A percentile compares a stretch with the other conserved stretches of the same genome.
Evolutionary conservation across 1,140 invertebrate species (phyloP).

Genomic region (Amyelois transitella): DNA sequence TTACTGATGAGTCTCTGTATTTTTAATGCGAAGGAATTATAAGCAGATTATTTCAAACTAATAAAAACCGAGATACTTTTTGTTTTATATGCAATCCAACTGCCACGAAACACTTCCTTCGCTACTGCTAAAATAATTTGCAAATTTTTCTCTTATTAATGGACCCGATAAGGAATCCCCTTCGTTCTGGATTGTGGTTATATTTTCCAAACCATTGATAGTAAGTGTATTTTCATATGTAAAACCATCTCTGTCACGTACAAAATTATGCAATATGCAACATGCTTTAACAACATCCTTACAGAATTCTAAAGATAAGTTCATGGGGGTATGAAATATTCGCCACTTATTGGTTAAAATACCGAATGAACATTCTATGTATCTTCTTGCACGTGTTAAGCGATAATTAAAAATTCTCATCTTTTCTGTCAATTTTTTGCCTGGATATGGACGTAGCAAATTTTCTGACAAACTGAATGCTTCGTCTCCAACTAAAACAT

Average conservation of each 20-base stretch:
- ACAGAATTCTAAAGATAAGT: slow-evolving; percentile 37
- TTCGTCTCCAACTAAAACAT: too few relatives aligned
- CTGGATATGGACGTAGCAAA: slow-evolving; percentile 34
- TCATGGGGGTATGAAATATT: slow-evolving; percentile 46
- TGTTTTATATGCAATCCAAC: too few relatives aligned
- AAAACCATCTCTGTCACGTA: slow-evolving; percentile 41
- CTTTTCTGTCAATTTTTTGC: slow-evolving; percentile 30
- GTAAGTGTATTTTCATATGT: slow-evolving; percentile 37
- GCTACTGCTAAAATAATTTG: too few relatives aligned
- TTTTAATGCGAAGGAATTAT: too few relatives aligned
- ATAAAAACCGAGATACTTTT: too few relatives aligned
- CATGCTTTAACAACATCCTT: slow-evolving; percentile 39
- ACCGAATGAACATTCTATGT: slow-evolving; percentile 35
- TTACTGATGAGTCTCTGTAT: too few relatives aligned
- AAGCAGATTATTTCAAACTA: too few relatives aligned
- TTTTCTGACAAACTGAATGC: slow-evolving; percentile 28
- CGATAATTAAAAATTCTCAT: slow-evolving; percentile 44
- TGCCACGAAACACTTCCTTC: too few relatives aligned
- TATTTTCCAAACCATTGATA: neutral
- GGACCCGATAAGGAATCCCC: too few relatives aligned
- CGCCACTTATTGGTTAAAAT: slow-evolving; percentile 50
- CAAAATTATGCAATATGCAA: slow-evolving; percentile 58
- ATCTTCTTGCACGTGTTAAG: slow-evolving; percentile 16
- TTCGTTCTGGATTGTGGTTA: too few relatives aligned
- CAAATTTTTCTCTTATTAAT: too few relatives aligned